Percentiles rank a stretch among this genome's conserved stretches.
Conservation (phyloP, 2,113 vertebrate species). For the Pandion haliaetus region DNA sequence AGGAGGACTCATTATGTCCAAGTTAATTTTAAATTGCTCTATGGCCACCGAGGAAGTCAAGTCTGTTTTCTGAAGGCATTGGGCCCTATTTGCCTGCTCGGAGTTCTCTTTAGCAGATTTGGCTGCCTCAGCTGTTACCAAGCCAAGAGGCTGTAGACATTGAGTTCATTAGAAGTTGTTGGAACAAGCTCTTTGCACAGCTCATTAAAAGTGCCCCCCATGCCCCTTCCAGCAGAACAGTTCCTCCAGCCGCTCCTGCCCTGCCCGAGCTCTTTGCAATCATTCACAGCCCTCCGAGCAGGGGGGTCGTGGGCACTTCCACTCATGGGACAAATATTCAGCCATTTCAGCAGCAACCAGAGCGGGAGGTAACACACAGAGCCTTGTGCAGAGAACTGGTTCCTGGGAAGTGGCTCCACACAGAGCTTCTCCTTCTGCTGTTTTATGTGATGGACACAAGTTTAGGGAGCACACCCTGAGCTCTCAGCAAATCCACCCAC, state of each 20-base stretch:
- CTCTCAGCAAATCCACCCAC: not conserved
- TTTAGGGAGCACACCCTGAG: not conserved
- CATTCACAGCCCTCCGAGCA: constrained; percentile 42
- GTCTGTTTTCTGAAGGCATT: constrained; percentile 34
- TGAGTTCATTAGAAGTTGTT: constrained; percentile 73
- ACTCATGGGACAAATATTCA: not conserved
- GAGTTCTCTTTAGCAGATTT: constrained; percentile 51
- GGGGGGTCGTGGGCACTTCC: not conserved
- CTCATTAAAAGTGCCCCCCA: constrained; percentile 71
- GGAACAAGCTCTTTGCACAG: constrained; percentile 62
- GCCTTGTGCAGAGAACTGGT: not conserved
- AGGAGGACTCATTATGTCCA: not conserved
- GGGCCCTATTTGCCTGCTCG: constrained; percentile 36
- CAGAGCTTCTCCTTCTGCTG: not conserved
- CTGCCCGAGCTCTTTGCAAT: constrained; percentile 52
- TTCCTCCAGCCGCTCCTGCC: constrained; percentile 26
- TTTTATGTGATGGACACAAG: not conserved
- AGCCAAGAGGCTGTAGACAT: constrained; percentile 38
- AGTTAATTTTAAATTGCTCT: constrained; percentile 51
- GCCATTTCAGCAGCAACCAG: not conserved
- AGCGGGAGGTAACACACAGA: not conserved
- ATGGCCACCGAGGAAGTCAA: constrained; percentile 30
- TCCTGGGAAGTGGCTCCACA: not conserved
- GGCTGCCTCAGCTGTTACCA: constrained; percentile 53
- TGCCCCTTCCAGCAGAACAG: constrained; percentile 40